phyloP scores from a whole-genome alignment of 1,140 invertebrate genomes.

The Penaeus indicus region DNA sequence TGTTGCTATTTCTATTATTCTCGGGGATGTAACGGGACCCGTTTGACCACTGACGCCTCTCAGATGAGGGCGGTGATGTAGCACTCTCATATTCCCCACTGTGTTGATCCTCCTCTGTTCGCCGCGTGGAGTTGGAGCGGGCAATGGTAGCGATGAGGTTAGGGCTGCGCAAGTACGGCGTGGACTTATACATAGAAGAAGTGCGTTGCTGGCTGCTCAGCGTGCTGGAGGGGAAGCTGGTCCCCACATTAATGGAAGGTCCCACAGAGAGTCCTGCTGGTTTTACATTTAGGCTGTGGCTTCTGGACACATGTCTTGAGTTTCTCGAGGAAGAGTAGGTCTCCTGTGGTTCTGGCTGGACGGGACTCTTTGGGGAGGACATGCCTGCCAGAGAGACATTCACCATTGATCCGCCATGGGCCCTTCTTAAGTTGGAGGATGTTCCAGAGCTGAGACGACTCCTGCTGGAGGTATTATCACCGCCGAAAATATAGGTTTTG shows the following conservation, averaged over 20 bases:
- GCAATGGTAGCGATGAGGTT: slow-evolving; percentile 66
- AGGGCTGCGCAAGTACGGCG: slow-evolving; percentile 62
- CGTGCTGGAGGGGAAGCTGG: not conserved
- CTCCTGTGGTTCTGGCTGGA: slow-evolving; percentile 28
- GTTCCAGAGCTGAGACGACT: slow-evolving; percentile 4
- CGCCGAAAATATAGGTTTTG: slow-evolving; percentile 64
- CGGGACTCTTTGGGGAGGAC: slow-evolving; percentile 42
- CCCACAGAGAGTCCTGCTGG: slow-evolving; percentile 40
- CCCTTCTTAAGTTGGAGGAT: slow-evolving; percentile 38
- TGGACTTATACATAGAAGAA: slow-evolving; percentile 49
- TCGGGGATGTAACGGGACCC: not conserved
- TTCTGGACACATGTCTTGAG: slow-evolving; percentile 52
- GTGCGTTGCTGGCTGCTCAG: slow-evolving; percentile 49
- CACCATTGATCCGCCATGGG: slow-evolving; percentile 57
- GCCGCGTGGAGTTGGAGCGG: slow-evolving; percentile 60
- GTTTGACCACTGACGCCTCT: slow-evolving; percentile 7
- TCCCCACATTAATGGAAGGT: not conserved
- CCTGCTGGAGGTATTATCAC: slow-evolving; percentile 31
- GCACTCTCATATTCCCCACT: slow-evolving; percentile 34
- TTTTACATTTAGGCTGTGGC: slow-evolving; percentile 65
- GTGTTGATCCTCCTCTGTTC: slow-evolving; percentile 45
- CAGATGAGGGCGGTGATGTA: slow-evolving; percentile 34
- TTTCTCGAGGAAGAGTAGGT: slow-evolving; percentile 16
- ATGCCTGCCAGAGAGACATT: slow-evolving; percentile 56
- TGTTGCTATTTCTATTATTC: not conserved